Conservation (phyloP, 1,140 invertebrate species). For the Cheumatopsyche charites region DNA sequence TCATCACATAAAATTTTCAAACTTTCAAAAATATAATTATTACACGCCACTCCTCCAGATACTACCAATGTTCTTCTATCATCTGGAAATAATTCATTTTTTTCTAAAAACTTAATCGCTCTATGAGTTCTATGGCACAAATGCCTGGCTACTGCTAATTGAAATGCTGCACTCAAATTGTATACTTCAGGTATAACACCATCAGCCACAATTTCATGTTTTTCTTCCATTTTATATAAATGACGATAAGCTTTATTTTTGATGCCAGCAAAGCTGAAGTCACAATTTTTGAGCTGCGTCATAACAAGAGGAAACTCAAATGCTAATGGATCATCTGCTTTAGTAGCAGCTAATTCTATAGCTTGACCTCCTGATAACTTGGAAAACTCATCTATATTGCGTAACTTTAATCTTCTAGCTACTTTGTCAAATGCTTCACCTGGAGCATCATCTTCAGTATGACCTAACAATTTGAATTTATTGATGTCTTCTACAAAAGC, state of each 20-base stretch:
- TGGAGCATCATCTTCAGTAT: slow-evolving; percentile 82
- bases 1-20: slow-evolving; percentile 72
- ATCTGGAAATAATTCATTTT: slow-evolving; percentile 65
- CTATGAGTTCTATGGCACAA: slow-evolving; percentile 81
- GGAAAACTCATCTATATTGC: slow-evolving; percentile 76
- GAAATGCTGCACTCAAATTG: slow-evolving; percentile 87
- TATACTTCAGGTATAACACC: slow-evolving; percentile 77
- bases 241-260: slow-evolving; percentile 63
- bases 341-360: slow-evolving; percentile 79
- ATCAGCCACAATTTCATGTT: slow-evolving; percentile 66
- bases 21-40: slow-evolving; percentile 77
- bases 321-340: slow-evolving; percentile 68
- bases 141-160: slow-evolving; percentile 77
- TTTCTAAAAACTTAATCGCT: slow-evolving; percentile 77
- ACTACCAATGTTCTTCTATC: slow-evolving; percentile 71
- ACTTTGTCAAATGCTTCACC: slow-evolving; percentile 93
- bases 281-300: slow-evolving; percentile 70
- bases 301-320: slow-evolving; percentile 73
- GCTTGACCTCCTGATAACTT: slow-evolving; percentile 80
- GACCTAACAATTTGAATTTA: slow-evolving; percentile 81
- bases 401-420: slow-evolving; percentile 84
- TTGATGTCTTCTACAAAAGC: slow-evolving; percentile 77
- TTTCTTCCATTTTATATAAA: slow-evolving; percentile 67
- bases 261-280: slow-evolving; percentile 85
- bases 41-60: slow-evolving; percentile 96